phyloP scores from a whole-genome alignment of 2,797 vertebrate genomes.

The Chanos chanos region DNA sequence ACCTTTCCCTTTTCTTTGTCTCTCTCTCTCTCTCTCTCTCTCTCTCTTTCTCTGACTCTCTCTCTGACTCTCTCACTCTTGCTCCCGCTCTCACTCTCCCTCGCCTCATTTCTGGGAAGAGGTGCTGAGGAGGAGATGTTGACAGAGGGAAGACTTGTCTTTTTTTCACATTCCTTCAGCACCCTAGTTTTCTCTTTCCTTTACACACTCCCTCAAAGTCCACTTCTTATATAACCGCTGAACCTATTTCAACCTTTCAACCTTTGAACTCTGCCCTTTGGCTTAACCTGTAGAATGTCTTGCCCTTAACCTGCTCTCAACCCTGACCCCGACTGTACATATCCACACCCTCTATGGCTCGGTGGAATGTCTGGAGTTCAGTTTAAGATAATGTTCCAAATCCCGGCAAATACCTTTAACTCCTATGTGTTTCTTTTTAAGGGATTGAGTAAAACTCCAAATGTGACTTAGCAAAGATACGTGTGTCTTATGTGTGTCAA shows the following conservation, averaged over 20 bases:
- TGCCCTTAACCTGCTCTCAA: conserved; percentile 9
- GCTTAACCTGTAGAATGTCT: background rate
- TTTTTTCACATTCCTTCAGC: conserved; percentile 14
- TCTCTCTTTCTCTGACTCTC: background rate
- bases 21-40: conserved; percentile 15
- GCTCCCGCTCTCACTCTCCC: background rate
- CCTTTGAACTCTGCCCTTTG: conserved; percentile 9
- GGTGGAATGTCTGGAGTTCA: background rate
- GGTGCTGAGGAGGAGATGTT: conserved; percentile 33
- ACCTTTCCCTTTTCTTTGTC: background rate
- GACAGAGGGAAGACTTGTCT: conserved; percentile 41
- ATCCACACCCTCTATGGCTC: background rate
- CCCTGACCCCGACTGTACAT: background rate
- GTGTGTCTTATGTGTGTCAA: too few relatives aligned
- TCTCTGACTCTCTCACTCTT: background rate
- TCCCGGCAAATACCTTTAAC: background rate
- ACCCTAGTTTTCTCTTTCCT: background rate
- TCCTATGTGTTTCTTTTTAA: too few relatives aligned
- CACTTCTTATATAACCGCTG: conserved; percentile 8
- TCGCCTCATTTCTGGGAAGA: conserved; percentile 55
- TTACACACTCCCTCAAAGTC: conserved; percentile 8
- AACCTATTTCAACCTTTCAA: conserved; percentile 32
- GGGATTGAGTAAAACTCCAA: too few relatives aligned
- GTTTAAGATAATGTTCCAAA: background rate
- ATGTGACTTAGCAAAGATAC: too few relatives aligned